A percentile compares a stretch with the other conserved stretches of the same genome.
Evolutionary conservation across 2,113 vertebrate species (phyloP).

Genomic region (Semicossyphus pulcher): DNA sequence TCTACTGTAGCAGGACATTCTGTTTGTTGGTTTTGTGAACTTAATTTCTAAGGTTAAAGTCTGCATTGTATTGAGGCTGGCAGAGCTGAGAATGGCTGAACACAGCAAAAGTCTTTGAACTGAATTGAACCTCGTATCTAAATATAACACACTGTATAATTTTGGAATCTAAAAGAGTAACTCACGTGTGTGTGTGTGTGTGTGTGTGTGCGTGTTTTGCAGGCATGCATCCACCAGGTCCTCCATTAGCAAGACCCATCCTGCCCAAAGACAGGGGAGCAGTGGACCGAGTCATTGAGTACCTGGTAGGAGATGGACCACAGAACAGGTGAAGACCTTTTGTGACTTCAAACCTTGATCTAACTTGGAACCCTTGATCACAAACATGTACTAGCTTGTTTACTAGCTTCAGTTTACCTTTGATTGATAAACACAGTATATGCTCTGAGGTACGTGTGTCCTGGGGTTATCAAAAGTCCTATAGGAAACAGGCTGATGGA

Average conservation of each 20-base stretch:
- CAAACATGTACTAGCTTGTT: no score
- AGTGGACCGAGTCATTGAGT: conserved; percentile 94
- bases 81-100: neutral
- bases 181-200: neutral
- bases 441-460: no score
- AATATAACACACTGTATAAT: no score
- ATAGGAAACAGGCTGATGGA: neutral
- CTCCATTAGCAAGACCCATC: conserved; percentile 92
- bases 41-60: neutral
- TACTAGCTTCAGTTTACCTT: no score
- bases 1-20: neutral
- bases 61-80: neutral
- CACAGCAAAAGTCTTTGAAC: no score
- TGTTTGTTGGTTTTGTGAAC: no score
- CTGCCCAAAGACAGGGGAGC: conserved; percentile 93
- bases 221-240: conserved; percentile 96
- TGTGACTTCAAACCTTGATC: no score
- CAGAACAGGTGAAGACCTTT: conserved; percentile 91
- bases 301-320: conserved; percentile 96
- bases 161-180: no score
- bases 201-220: conserved; percentile 32
- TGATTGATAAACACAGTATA: no score
- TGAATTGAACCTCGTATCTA: no score
- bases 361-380: no score
- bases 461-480: neutral